Conservation (phyloP, 2,888 invertebrate species). For the Exephanes ischioxanthus region DNA sequence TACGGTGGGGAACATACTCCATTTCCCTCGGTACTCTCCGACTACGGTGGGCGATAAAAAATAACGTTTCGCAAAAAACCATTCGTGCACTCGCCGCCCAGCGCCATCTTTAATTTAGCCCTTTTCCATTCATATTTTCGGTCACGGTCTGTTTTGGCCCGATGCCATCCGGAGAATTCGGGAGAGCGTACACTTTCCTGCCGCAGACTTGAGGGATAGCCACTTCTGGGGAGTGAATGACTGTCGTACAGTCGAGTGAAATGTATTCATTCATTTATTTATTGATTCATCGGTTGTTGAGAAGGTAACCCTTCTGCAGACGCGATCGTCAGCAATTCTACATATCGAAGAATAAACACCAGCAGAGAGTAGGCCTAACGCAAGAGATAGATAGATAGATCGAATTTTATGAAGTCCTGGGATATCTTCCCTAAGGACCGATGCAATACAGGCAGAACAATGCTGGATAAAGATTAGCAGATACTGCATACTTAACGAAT, state of each 20-base stretch:
- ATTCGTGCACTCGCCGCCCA: neutral
- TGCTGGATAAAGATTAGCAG: too few species aligned
- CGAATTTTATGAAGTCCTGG: too few species aligned
- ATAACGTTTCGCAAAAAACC: conserved; percentile 28
- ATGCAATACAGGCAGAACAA: too few species aligned
- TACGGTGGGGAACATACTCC: neutral
- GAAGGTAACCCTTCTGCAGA: neutral
- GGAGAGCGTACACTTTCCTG: neutral
- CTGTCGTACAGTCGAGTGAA: neutral
- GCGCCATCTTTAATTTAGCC: conserved; percentile 42
- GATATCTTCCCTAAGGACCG: too few species aligned
- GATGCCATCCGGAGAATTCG: conserved; percentile 22
- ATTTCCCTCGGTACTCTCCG: neutral
- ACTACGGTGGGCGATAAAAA: conserved; percentile 13
- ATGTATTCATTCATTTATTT: neutral
- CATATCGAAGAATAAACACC: neutral
- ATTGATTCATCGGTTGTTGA: neutral
- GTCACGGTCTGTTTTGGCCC: conserved; percentile 29
- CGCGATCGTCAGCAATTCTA: neutral
- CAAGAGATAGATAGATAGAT: too few species aligned
- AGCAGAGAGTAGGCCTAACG: too few species aligned
- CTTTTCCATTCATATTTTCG: conserved; percentile 13
- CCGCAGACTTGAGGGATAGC: neutral
- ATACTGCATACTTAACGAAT: too few species aligned
- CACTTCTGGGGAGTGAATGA: neutral